phyloP scores from a whole-genome alignment of 2,797 vertebrate species.

The Bovichtus diacanthus region DNA sequence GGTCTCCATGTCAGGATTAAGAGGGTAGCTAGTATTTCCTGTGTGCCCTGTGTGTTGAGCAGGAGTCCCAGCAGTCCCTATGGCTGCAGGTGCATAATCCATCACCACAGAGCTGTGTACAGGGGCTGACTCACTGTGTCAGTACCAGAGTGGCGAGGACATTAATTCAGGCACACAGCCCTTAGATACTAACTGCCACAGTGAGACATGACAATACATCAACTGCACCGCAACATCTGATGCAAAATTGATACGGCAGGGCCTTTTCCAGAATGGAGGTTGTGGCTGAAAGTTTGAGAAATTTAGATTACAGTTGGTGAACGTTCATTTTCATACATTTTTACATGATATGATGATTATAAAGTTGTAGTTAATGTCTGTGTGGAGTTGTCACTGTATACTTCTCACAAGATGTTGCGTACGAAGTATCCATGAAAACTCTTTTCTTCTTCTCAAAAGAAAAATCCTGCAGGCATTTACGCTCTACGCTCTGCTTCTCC shows the following conservation, averaged over 20 bases:
- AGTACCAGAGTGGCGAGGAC: constrained; percentile 56
- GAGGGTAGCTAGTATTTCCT: constrained; percentile 58
- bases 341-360: not conserved
- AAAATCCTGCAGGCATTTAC: constrained; percentile 73
- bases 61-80: constrained; percentile 59
- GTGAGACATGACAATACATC: constrained; percentile 62
- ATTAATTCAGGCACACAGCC: constrained; percentile 66
- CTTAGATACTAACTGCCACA: constrained; percentile 61
- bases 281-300: constrained; percentile 7
- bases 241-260: constrained; percentile 23
- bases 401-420: constrained; percentile 37
- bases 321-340: not conserved
- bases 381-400: not conserved
- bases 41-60: constrained; percentile 57
- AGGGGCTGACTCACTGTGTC: constrained; percentile 71
- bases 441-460: constrained; percentile 66
- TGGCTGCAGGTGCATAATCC: constrained; percentile 81
- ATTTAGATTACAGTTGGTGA: not conserved
- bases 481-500: constrained; percentile 69
- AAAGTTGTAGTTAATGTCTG: not conserved
- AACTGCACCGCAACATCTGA: constrained; percentile 49
- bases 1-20: constrained; percentile 65
- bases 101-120: constrained; percentile 70
- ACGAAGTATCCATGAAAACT: constrained; percentile 59
- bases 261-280: constrained; percentile 1